Evolutionary conservation across 92 coral and sea anemone species (phyloP).

Genomic region (Zoanthus solanderi): DNA sequence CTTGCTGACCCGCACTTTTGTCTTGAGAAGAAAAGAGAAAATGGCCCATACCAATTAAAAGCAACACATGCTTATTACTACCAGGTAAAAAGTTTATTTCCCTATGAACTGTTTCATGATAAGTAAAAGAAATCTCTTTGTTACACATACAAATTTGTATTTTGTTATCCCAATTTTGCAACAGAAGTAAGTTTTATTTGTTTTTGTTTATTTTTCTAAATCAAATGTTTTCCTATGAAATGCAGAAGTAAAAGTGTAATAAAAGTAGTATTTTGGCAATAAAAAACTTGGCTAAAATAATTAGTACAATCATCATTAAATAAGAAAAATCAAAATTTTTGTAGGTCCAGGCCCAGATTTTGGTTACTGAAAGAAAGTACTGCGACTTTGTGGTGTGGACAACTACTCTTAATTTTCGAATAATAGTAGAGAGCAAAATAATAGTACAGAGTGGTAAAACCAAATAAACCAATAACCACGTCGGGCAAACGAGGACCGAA

Average conservation of each 20-base stretch:
- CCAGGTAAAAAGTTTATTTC: background rate
- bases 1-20: background rate
- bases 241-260: no score
- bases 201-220: background rate
- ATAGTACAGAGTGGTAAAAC: no score
- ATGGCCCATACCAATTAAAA: background rate
- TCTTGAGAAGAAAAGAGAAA: background rate
- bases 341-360: no score
- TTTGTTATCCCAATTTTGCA: background rate
- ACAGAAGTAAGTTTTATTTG: background rate
- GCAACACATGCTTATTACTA: background rate
- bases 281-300: no score
- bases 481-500: constrained; percentile 47
- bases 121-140: background rate
- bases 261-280: no score
- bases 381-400: no score
- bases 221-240: background rate
- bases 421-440: no score
- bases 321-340: no score
- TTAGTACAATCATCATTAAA: no score
- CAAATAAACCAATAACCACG: background rate
- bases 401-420: no score
- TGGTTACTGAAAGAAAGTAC: no score
- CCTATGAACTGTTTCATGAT: background rate
- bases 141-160: background rate